Evolutionary conservation across 2,797 vertebrate genomes (phyloP).

Genomic region (Lutjanus campechanus): DNA sequence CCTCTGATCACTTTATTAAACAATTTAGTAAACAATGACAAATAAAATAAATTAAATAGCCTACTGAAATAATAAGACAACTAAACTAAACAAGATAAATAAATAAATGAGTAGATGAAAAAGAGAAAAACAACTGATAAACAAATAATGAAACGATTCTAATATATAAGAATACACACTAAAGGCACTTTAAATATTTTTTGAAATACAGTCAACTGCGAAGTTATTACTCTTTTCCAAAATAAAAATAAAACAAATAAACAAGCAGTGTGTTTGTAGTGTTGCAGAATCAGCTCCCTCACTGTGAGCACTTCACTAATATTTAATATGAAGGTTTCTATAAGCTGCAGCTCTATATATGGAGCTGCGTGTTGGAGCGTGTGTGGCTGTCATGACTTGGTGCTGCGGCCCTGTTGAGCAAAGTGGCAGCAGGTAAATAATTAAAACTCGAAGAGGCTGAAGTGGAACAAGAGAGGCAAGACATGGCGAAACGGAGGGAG

Average conservation of each 20-base stretch:
- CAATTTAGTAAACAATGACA: too few relatives aligned
- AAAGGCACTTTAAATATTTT: too few relatives aligned
- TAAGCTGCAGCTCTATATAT: background rate
- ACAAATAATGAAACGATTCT: too few relatives aligned
- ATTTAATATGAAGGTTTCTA: slow-evolving; percentile 1
- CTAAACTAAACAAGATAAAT: too few relatives aligned
- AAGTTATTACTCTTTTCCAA: too few relatives aligned
- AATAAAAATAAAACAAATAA: too few relatives aligned
- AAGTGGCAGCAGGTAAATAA: slow-evolving; percentile 64
- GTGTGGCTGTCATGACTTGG: slow-evolving; percentile 7
- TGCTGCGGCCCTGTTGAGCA: slow-evolving; percentile 21
- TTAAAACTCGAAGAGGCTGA: slow-evolving; percentile 43
- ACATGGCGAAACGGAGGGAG: background rate
- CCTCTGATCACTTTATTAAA: too few relatives aligned
- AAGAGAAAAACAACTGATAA: too few relatives aligned
- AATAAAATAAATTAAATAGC: too few relatives aligned
- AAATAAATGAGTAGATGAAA: too few relatives aligned
- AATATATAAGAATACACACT: too few relatives aligned
- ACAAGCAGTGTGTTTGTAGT: background rate
- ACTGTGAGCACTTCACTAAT: slow-evolving; percentile 4
- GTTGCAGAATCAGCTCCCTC: background rate
- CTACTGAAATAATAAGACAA: too few relatives aligned
- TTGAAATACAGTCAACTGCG: background rate
- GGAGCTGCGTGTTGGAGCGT: background rate
- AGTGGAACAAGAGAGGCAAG: background rate